phyloP scores from a whole-genome alignment of 2,888 invertebrate species.

The Mythimna ferrago region DNA sequence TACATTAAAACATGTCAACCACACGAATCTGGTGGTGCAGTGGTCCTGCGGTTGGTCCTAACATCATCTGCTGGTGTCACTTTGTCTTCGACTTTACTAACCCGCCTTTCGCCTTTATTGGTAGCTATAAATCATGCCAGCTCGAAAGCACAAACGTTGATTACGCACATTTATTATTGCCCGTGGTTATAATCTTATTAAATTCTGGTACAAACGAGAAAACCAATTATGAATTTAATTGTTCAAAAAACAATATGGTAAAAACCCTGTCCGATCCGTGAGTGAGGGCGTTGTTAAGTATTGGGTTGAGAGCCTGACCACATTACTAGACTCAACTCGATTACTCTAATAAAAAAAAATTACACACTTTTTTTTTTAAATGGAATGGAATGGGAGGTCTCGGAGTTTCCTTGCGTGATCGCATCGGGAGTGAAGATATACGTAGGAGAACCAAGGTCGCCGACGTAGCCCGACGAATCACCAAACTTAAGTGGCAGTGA shows the following conservation, averaged over 20 bases:
- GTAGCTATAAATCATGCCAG: not conserved
- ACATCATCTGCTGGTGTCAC: not conserved
- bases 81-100: constrained; percentile 5
- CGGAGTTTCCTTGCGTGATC: too few relatives aligned
- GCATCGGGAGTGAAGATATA: too few relatives aligned
- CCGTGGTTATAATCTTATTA: not conserved
- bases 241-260: not conserved
- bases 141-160: not conserved
- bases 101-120: not conserved
- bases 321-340: not conserved
- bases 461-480: too few relatives aligned
- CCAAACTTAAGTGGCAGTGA: too few relatives aligned
- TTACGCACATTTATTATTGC: not conserved
- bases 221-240: not conserved
- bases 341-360: not conserved
- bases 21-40: not conserved
- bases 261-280: not conserved
- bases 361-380: too few relatives aligned
- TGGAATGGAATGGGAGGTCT: too few relatives aligned
- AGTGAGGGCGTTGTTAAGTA: not conserved
- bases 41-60: not conserved
- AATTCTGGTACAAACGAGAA: not conserved
- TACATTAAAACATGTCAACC: not conserved
- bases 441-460: too few relatives aligned
- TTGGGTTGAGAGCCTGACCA: not conserved